Evolutionary conservation across 2,797 vertebrate genomes (phyloP).

Genomic region (Neomorphus geoffroyi): DNA sequence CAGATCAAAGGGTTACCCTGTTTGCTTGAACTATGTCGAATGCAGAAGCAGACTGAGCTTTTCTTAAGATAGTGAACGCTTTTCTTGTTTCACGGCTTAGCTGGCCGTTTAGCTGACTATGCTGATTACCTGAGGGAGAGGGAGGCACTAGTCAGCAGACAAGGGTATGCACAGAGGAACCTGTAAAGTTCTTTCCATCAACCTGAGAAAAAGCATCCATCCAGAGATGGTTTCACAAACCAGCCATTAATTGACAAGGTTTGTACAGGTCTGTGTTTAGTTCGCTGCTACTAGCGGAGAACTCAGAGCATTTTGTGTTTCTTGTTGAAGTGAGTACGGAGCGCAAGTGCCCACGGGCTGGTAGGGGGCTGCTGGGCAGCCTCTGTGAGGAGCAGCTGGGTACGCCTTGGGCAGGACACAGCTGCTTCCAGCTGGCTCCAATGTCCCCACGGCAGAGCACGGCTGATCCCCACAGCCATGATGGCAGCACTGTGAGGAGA

Average conservation of each 20-base stretch:
- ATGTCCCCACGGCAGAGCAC: rapidly evolving
- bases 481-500: rapidly evolving
- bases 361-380: rapidly evolving
- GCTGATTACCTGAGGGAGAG: neutral
- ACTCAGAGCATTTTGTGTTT: neutral
- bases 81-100: neutral
- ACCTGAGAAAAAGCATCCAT: neutral
- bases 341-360: neutral
- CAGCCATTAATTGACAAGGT: neutral
- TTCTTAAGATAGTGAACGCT: neutral
- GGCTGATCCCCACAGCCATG: neutral
- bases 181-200: neutral
- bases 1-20: conserved; percentile 12
- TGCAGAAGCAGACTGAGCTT: neutral
- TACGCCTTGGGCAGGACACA: neutral
- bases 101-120: neutral
- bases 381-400: rapidly evolving
- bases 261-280: neutral
- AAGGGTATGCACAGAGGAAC: neutral
- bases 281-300: neutral
- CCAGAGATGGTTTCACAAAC: neutral
- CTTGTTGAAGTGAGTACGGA: rapidly evolving
- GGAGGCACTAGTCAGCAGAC: neutral
- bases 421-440: neutral
- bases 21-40: neutral